Base-by-base conservation (phyloP, 2,888 invertebrate species). In the Atrina japonica region DNA sequence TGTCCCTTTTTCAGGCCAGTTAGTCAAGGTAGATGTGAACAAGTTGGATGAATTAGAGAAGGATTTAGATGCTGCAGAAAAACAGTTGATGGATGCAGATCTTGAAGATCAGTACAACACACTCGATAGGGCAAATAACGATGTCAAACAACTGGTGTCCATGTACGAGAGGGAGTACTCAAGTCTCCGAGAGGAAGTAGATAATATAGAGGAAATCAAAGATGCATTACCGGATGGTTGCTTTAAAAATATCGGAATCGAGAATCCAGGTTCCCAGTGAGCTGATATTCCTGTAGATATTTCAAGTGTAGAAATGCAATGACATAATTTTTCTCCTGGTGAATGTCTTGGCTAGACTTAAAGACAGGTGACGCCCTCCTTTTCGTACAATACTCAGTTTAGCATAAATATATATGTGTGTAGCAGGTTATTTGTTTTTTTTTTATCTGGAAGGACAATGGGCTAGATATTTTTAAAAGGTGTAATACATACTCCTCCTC, bases 1-100 rank as follows among this genome's bases (percentile, higher is more conserved):
- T n/a, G 18, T 35, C n/a, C 35, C 7, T 14, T 43, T 21, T 56
- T 11, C 76, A 85, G 85, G 75, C 27, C 78, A 80, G 35, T 49
- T 85, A 47, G 77, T 77, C 16, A 77, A 76, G 25, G 81, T 84
- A 14, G 83, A 87, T 73, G 77, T 81, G 7, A 74, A 74, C 6
- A 89, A 90, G 40, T 82, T 92, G 66, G 88, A 89, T 30, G 83
- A 88, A 16, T 82, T 92, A 69, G 91, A 91, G 78, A 52, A 60
- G 41, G 83, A 89, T 58, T 80, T 91, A 21, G 82, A 84, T 21
- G 80, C 82, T 11, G 88, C 90, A 9, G 89, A 90, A 66, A 64
- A 76, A 40, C 76, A 80, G 14, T 72, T 90, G 58, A 66, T 63
- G 27, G 80, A 81, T 27, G 85, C 87, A 3, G 76, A 88, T 47